phyloP scores from a whole-genome alignment of 2,797 vertebrate genomes.

The Helarctos malayanus region DNA sequence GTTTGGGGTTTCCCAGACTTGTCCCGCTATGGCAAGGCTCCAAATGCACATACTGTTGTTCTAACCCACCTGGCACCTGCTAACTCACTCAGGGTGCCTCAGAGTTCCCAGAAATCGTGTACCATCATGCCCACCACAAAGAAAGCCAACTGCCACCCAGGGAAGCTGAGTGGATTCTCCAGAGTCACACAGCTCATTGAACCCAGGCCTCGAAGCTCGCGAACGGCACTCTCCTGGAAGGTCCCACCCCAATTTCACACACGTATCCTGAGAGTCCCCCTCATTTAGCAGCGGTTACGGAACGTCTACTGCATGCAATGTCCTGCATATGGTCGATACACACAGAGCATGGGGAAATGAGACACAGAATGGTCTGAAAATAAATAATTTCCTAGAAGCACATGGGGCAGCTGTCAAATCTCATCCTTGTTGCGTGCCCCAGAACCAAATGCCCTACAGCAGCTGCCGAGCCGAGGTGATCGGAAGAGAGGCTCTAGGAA shows the following conservation, averaged over 20 bases:
- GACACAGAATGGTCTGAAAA: background rate
- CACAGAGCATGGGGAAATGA: background rate
- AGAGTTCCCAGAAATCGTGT: background rate
- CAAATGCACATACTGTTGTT: background rate
- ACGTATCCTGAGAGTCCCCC: background rate
- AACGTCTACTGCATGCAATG: fast-evolving
- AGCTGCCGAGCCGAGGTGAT: background rate
- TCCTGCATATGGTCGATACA: background rate
- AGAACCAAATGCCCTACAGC: background rate
- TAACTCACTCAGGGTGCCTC: background rate
- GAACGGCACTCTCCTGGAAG: background rate
- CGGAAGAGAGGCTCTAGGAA: background rate
- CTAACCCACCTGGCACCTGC: background rate
- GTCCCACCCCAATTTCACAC: background rate
- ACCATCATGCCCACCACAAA: background rate
- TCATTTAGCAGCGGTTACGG: background rate
- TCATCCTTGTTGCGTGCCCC: background rate
- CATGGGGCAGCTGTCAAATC: background rate
- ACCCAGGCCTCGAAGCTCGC: background rate
- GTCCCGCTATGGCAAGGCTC: background rate
- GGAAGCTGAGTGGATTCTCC: background rate
- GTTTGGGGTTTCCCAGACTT: background rate
- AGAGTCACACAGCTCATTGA: background rate
- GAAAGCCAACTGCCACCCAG: background rate
- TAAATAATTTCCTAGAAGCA: background rate